Conservation (phyloP, 2,797 vertebrate genomes). For the Typhlichthys eigenmanni region DNA sequence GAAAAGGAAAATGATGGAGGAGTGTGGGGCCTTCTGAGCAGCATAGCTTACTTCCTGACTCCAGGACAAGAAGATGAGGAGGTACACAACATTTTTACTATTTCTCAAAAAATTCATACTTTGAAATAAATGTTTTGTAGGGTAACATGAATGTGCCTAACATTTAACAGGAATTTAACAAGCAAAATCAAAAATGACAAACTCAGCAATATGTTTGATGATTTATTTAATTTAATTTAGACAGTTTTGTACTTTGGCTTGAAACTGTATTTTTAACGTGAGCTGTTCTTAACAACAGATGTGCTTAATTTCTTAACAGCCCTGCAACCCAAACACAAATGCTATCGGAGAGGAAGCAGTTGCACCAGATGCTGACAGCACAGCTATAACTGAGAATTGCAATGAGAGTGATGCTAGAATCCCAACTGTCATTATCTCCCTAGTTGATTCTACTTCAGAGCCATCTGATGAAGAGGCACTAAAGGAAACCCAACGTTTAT, state of each 20-base stretch:
- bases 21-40: slow-evolving; percentile 74
- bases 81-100: slow-evolving; percentile 46
- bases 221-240: neutral
- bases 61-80: slow-evolving; percentile 75
- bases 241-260: neutral
- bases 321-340: slow-evolving; percentile 42
- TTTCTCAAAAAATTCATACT: neutral
- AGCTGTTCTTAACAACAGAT: slow-evolving; percentile 21
- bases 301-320: slow-evolving; percentile 50
- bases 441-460: slow-evolving; percentile 31
- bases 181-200: neutral
- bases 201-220: neutral
- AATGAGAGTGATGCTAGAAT: slow-evolving; percentile 6
- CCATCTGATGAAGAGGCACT: slow-evolving; percentile 18
- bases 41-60: slow-evolving; percentile 75
- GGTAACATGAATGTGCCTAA: no score
- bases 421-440: slow-evolving; percentile 58
- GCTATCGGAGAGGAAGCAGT: slow-evolving; percentile 35
- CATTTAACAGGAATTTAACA: no score
- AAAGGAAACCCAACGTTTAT: slow-evolving; percentile 15
- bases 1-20: slow-evolving; percentile 66
- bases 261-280: slow-evolving; percentile 7
- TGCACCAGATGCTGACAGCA: slow-evolving; percentile 23
- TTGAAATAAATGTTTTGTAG: no score
- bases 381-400: slow-evolving; percentile 19